Conservation (phyloP, 2,888 invertebrate genomes). For the Cheiracanthium punctorium region DNA sequence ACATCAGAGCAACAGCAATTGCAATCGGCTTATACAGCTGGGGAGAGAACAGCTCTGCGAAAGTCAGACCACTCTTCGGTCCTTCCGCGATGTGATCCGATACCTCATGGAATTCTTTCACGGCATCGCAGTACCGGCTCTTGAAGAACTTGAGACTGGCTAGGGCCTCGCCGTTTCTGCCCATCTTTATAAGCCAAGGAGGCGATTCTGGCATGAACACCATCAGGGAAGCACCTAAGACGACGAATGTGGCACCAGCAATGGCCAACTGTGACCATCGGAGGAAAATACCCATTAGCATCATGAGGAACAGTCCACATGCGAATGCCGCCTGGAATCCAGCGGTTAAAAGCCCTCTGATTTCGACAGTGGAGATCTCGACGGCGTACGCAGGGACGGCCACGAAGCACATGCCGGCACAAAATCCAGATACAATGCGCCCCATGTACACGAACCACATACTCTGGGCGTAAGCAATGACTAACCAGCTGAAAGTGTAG, state of each 20-base stretch:
- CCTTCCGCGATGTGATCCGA: conserved; percentile 4
- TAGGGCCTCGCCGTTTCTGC: conserved; percentile 55
- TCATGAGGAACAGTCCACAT: conserved; percentile 59
- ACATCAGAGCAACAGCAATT: conserved; percentile 75
- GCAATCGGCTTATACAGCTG: conserved; percentile 75
- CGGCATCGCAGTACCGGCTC: conserved; percentile 72
- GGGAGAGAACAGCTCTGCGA: conserved; percentile 73
- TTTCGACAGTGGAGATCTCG: conserved; percentile 64
- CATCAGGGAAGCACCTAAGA: conserved; percentile 33
- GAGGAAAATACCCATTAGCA: conserved; percentile 56
- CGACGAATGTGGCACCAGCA: conserved; percentile 28
- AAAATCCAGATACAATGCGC: conserved; percentile 54
- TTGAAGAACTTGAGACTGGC: conserved; percentile 73
- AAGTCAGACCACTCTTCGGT: conserved; percentile 59
- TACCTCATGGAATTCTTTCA: conserved; percentile 48
- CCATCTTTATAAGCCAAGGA: conserved; percentile 55
- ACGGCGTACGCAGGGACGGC: conserved; percentile 70
- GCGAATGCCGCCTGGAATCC: conserved; percentile 68
- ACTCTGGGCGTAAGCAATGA: conserved; percentile 72
- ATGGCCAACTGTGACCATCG: conserved; percentile 68
- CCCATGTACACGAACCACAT: conserved; percentile 45
- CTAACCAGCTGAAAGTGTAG: conserved; percentile 75
- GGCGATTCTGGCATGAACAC: conserved; percentile 70
- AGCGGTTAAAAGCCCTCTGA: conserved; percentile 64
- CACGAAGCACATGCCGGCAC: conserved; percentile 60